Evolutionary conservation across 2,113 vertebrate genomes (phyloP), one percentile per base, ranked within the genome.

Genomic region (Prionailurus bengalensis): DNA sequence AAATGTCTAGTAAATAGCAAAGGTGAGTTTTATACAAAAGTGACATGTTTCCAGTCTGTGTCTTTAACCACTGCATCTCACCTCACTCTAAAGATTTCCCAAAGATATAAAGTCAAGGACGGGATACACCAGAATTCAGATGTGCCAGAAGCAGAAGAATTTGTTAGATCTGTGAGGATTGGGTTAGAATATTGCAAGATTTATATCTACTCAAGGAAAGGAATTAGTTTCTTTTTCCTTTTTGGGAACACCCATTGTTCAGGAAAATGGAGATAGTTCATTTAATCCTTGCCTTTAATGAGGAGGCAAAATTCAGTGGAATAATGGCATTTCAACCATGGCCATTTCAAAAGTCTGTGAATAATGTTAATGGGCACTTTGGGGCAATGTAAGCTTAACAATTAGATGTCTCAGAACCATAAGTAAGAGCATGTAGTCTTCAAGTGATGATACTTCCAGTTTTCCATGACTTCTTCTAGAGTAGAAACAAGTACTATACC

Each of bases 391-490:
- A 39, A n/a, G 11, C 7, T 94, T 85, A 79, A n/a, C 45, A 94
- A 68, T 93, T 29, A 71, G 14, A 45, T 80, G 25, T 63, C 65
- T 86, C n/a, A 68, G 51, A 87, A 36, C 29, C 53, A 55, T 71
- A 88, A 63, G 27, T 29, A 92, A 92, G 29, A 82, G 58, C 21
- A 17, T 39, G 1, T 71, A 48, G 25, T 92, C 63, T 70, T 94
- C 33, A 78, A 65, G 5, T 66, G 78, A 89, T 53, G 79, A 66
- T 15, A 88, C 14, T 76, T 83, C 7, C 1, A 42, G 42, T 65
- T 96, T 97, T 93, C 81, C 42, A 91, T 84, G 68, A 58, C 71
- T 94, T 84, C 83, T 33, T 86, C 19, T 83, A 76, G 33, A 11
- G 29, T 88, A 25, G 0, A 96, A 74, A 84, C 48, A 89, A 76